These are phyloP conservation scores for Agapornis roseicollis DNA, from an alignment of 2,113 vertebrate genomes.

Conservation along the genomic window DNA sequence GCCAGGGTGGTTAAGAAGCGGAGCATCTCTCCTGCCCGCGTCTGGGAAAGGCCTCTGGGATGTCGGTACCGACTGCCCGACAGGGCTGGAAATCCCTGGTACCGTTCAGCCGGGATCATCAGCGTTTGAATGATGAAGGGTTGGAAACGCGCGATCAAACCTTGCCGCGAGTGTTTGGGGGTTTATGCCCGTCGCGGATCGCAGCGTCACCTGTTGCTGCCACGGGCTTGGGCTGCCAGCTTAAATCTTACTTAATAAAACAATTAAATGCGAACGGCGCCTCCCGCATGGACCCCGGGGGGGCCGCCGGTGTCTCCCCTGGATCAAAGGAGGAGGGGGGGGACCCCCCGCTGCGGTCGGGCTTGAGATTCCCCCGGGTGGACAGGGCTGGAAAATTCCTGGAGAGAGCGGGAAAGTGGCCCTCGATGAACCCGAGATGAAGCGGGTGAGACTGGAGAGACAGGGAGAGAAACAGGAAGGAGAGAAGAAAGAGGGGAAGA, in stretches of 20 bases:
- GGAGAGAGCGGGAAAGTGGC: not conserved
- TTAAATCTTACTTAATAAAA: not conserved
- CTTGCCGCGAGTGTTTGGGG: too few species aligned
- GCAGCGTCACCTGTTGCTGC: conserved; percentile 31
- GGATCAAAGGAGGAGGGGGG: not conserved
- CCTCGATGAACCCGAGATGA: not conserved
- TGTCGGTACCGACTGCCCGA: not conserved
- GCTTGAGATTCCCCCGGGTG: not conserved
- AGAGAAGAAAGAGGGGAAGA: not conserved
- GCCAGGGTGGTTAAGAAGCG: not conserved
- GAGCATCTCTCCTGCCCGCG: not conserved
- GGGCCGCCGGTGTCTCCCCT: rapidly evolving
- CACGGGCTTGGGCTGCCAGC: not conserved
- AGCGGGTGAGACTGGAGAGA: not conserved
- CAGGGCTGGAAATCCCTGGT: not conserved
- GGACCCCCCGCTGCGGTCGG: rapidly evolving
- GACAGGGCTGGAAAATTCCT: not conserved
- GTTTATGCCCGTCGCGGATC: not conserved
- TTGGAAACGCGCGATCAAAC: not conserved
- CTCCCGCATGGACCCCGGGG: not conserved
- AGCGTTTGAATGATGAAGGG: not conserved
- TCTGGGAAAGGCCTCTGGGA: not conserved
- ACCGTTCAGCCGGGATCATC: not conserved
- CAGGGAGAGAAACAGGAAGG: not conserved
- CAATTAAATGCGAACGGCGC: not conserved